Conservation (phyloP, 2,888 invertebrate species). For the Ophonus ardosiacus region DNA sequence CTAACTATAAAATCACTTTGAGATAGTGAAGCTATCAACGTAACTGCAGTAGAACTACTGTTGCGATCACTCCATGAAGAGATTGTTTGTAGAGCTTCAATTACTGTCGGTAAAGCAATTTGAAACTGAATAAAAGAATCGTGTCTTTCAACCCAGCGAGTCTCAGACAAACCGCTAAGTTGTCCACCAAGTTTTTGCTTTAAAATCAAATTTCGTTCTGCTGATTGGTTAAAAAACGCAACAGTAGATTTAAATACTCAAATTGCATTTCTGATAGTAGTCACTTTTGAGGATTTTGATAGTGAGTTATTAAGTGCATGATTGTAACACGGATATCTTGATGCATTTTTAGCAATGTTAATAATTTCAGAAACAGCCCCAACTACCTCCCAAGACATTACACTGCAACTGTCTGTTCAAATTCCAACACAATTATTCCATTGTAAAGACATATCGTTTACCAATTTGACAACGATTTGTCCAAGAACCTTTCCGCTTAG, state of each 20-base stretch:
- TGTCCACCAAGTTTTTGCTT: constrained; percentile 64
- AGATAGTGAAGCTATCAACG: constrained; percentile 63
- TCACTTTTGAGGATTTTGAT: constrained; percentile 67
- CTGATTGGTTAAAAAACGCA: constrained; percentile 67
- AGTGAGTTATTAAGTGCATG: constrained; percentile 69
- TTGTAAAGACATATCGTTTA: constrained; percentile 65
- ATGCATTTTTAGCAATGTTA: constrained; percentile 67
- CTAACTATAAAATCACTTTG: too few relatives aligned
- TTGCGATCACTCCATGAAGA: constrained; percentile 66
- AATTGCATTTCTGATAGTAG: constrained; percentile 66
- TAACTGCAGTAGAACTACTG: constrained; percentile 67
- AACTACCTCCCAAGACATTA: constrained; percentile 69
- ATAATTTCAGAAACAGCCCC: constrained; percentile 68
- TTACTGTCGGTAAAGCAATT: constrained; percentile 65
- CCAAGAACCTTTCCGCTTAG: not conserved
- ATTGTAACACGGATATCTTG: constrained; percentile 68
- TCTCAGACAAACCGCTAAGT: constrained; percentile 62
- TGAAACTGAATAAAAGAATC: constrained; percentile 67
- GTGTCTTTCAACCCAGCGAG: constrained; percentile 68
- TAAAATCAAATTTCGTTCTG: constrained; percentile 66
- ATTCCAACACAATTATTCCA: constrained; percentile 62
- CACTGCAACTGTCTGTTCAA: constrained; percentile 69
- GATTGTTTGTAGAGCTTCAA: constrained; percentile 65
- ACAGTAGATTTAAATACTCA: constrained; percentile 67
- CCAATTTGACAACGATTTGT: constrained; percentile 67